Evolutionary conservation across 1,140 invertebrate species (phyloP), one percentile per base, ranked within the genome.

Genomic region (Danaus plexippus): DNA sequence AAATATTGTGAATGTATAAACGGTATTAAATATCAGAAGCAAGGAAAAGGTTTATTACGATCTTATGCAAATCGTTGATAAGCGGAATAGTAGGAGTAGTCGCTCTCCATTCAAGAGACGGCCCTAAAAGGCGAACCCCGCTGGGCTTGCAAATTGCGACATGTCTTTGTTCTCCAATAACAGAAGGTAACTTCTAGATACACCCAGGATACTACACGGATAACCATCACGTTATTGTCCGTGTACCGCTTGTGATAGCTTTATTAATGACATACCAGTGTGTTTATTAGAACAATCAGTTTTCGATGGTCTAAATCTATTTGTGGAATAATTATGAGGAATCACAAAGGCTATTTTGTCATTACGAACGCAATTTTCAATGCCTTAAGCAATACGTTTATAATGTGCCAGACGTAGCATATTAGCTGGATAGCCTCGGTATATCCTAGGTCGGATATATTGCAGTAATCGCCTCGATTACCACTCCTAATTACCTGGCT

Each of bases 91-190:
- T 32, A 32, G 22, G 22, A 32, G 22, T 32, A 32, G 22, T 32
- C 22, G 22, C 5, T 42, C 48, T 44, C 49, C 49, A 52, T 57
- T 57, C 48, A 57, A 40, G 11, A 15, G 52, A 43, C 51, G 48
- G 42, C 67, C 73, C 49, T 75, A 75, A 55, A 79, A 66, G 74
- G 76, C 49, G 48, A 49, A 61, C 57, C 68, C 66, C 74, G 76
- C 67, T 75, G 67, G 62, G 67, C 58, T 74, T 78, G 74, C 76
- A 77, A 79, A 79, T 79, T 79, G 70, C 64, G 57, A 79, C 76
- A 79, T 69, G 61, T 57, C 76, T 76, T 79, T 79, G 76, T 79
- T 74, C 61, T 61, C 56, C 63, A 59, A 65, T 67, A 64, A 67
- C 65, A 48, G 48, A 32, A 32, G 22, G 22, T 32, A 32, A 32